phyloP scores from a whole-genome alignment of 2,113 vertebrate genomes.

The Octodon degus region DNA sequence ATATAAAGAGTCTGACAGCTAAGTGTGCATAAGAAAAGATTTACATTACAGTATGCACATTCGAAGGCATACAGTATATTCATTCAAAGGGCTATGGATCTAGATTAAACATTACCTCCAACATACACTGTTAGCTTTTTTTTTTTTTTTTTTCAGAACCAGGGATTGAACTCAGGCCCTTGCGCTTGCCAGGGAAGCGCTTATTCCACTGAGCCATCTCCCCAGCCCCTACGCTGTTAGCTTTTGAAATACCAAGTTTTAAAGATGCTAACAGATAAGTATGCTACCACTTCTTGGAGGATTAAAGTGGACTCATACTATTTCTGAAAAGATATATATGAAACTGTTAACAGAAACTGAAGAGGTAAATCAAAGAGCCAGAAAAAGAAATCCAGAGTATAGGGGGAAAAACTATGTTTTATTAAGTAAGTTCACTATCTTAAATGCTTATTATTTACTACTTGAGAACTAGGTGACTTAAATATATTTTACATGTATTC shows the following conservation, averaged over 20 bases:
- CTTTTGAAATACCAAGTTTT: neutral
- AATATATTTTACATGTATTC: neutral
- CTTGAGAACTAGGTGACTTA: neutral
- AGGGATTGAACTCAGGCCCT: no score
- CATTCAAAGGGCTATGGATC: neutral
- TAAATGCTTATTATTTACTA: slow-evolving; percentile 12
- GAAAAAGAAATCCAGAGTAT: neutral
- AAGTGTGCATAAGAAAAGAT: neutral
- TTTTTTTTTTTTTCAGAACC: no score
- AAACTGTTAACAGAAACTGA: neutral
- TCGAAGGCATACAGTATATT: neutral
- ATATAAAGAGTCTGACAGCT: neutral
- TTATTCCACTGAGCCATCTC: no score
- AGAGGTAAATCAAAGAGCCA: neutral
- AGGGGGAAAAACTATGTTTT: neutral
- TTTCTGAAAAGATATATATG: neutral
- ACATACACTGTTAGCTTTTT: neutral
- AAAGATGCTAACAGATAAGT: neutral
- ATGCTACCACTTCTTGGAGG: neutral
- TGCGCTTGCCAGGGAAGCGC: no score
- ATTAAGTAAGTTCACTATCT: neutral
- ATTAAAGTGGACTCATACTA: neutral
- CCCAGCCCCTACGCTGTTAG: no score
- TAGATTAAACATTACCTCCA: neutral
- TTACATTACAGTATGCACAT: neutral